phyloP scores from a whole-genome alignment of 2,797 vertebrate species.

The Kryptolebias ocellatus region DNA sequence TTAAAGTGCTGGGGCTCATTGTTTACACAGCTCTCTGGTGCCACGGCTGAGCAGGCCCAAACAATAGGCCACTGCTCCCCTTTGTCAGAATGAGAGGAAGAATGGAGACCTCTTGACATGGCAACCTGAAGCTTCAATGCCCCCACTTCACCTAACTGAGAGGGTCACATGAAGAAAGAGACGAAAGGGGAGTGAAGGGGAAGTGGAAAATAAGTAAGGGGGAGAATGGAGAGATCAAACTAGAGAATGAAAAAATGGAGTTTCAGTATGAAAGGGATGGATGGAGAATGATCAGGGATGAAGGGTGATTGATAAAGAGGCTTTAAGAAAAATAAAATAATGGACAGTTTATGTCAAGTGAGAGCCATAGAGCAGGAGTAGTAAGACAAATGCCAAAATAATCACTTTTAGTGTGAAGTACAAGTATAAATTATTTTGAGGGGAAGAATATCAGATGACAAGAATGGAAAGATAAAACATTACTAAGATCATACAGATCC shows the following conservation, averaged over 20 bases:
- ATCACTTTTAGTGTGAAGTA: too few relatives aligned
- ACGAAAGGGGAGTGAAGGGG: conserved; percentile 55
- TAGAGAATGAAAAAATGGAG: conserved; percentile 8
- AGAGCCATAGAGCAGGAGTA: too few relatives aligned
- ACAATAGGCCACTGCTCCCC: conserved; percentile 75
- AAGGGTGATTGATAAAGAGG: background rate
- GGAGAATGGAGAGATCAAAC: conserved; percentile 34
- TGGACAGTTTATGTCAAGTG: background rate
- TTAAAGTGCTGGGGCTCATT: conserved; percentile 76
- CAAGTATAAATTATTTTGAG: background rate
- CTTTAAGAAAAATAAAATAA: background rate
- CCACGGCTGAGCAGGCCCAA: conserved; percentile 76
- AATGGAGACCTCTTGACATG: conserved; percentile 83
- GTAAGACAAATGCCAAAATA: too few relatives aligned
- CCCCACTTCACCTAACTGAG: conserved; percentile 80
- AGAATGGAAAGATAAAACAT: too few relatives aligned
- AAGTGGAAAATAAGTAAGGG: conserved; percentile 46
- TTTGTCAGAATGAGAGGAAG: conserved; percentile 76
- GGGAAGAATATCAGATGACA: background rate
- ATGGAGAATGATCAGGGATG: background rate
- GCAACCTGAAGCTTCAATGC: conserved; percentile 82
- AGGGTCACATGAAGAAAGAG: conserved; percentile 62
- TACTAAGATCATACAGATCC: too few relatives aligned
- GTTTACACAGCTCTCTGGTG: conserved; percentile 76
- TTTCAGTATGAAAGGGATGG: background rate